These are phyloP conservation scores for Neodiprion pinetum DNA, from an alignment of 1,140 invertebrate species.

Conservation along the genomic window DNA sequence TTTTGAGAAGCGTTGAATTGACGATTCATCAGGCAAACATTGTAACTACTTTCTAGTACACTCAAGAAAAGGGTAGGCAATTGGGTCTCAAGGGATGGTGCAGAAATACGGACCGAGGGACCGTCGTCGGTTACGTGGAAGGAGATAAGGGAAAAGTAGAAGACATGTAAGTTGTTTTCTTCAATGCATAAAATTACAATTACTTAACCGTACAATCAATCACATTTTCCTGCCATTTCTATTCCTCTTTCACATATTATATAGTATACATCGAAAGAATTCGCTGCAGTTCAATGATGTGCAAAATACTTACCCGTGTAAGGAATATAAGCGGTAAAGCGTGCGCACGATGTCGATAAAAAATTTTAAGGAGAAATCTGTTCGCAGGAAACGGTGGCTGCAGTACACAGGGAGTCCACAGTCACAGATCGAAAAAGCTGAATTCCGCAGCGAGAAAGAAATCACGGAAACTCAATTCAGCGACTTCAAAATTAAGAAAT, in stretches of 20 bases:
- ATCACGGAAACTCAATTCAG: constrained; percentile 56
- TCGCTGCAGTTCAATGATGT: too few species aligned
- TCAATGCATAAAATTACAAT: too few species aligned
- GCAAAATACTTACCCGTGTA: too few species aligned
- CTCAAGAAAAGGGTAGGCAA: constrained; percentile 70
- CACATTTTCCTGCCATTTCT: too few species aligned
- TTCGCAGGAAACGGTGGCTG: constrained; percentile 75
- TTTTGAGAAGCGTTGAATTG: too few species aligned
- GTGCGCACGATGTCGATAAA: too few species aligned
- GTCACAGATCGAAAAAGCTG: constrained; percentile 71
- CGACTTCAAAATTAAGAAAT: constrained; percentile 52
- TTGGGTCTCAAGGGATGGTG: constrained; percentile 77
- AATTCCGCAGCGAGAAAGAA: constrained; percentile 70
- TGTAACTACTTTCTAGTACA: constrained; percentile 62
- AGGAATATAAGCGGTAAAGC: too few species aligned
- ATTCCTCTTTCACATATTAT: too few species aligned
- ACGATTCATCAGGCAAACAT: too few species aligned
- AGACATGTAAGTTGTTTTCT: constrained; percentile 68
- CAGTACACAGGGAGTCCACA: constrained; percentile 71
- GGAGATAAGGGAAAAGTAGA: constrained; percentile 69
- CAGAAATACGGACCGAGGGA: constrained; percentile 75
- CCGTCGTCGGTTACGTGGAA: constrained; percentile 75
- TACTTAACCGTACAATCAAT: too few species aligned
- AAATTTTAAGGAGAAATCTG: constrained; percentile 21
- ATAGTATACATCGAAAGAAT: too few species aligned